Base-by-base conservation (phyloP, 2,797 vertebrate genomes). In the Artibeus jamaicensis region DNA sequence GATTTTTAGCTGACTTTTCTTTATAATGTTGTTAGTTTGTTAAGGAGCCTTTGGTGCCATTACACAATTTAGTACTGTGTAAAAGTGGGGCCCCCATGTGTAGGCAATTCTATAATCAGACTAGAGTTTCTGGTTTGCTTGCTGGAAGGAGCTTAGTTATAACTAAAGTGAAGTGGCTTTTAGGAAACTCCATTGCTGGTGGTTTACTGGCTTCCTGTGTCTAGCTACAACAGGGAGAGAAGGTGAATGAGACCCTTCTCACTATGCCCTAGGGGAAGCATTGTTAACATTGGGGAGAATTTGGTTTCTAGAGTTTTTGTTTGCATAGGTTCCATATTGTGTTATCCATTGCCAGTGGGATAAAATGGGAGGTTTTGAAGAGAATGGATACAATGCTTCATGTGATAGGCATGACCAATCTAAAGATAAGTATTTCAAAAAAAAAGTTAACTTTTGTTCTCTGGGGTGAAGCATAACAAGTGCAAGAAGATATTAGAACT, bases 231-330 rank as follows among this genome's bases (percentile, higher is more conserved):
- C 44, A 26, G 73, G 76, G 70, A 42, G 44, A 93, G 44, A 29
- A 82, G 87, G 55, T 92, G 94, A 97, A 94, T 59, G 87, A 96
- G 89, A 94, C 62, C 81, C 55, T 89, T 94, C 84, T 95, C 87
- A 67, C 44, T 83, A 44, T 87, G n/a, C 73, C 81, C 85, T 59
- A 5, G 84, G 93, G 93, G 82, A 96, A 95, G 74, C 88, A 91
- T 76, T 93, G 73, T 94, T 96, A 94, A 46, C 68, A n/a, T 79
- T 16, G 2, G 55, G 26, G 34, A 96, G 85, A 96, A 92, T 97
- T 94, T 55, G 22, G 92, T 93, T 96, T 96, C 95, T 93, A 83
- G 73, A 95, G 93, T 93, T 94, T 96, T 86, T 6, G 0, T 94
- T 93, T 91, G 88, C 39, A 92, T 24, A 95, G 87, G 90, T 96